Percentiles rank a stretch among this genome's conserved stretches.
These are phyloP conservation scores for Leptoclinus maculatus DNA, from an alignment of 2,797 vertebrate species.

Conservation along the genomic window DNA sequence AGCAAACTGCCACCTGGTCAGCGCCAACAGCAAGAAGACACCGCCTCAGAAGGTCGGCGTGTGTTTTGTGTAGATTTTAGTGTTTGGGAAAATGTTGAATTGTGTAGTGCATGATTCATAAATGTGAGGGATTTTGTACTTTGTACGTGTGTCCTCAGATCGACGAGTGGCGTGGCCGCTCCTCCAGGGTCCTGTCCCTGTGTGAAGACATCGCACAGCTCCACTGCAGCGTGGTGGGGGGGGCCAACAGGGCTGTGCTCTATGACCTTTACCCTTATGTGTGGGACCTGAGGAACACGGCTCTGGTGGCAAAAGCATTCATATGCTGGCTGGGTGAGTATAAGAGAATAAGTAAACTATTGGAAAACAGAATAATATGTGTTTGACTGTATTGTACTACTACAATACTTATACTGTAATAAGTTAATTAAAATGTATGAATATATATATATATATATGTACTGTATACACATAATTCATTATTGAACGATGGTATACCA, in stretches of 20 bases:
- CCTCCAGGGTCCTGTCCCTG: slow-evolving; percentile 81
- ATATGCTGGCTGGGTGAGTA: slow-evolving; percentile 88
- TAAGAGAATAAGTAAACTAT: background rate
- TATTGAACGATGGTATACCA: too few relatives aligned
- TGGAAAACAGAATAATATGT: background rate
- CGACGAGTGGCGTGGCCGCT: slow-evolving; percentile 80
- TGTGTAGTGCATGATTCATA: rapidly evolving
- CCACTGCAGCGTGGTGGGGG: slow-evolving; percentile 86
- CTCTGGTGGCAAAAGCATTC: slow-evolving; percentile 87
- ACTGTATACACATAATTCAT: too few relatives aligned
- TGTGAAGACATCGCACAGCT: slow-evolving; percentile 84
- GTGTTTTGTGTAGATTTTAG: background rate
- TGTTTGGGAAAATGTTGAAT: background rate
- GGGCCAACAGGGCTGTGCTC: slow-evolving; percentile 83
- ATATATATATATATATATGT: too few relatives aligned
- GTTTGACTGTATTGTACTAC: background rate
- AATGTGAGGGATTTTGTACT: background rate
- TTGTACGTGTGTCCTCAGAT: slow-evolving; percentile 67
- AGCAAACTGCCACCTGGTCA: slow-evolving; percentile 84
- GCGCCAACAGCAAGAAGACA: slow-evolving; percentile 72
- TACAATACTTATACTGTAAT: background rate
- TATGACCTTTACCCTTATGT: slow-evolving; percentile 92
- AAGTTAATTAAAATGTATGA: background rate
- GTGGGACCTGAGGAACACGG: slow-evolving; percentile 89
- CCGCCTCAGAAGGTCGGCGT: slow-evolving; percentile 77